Evolutionary conservation across 2,797 vertebrate genomes (phyloP), one percentile per base, ranked within the genome.

Genomic region (Pachyuromys duprasi): DNA sequence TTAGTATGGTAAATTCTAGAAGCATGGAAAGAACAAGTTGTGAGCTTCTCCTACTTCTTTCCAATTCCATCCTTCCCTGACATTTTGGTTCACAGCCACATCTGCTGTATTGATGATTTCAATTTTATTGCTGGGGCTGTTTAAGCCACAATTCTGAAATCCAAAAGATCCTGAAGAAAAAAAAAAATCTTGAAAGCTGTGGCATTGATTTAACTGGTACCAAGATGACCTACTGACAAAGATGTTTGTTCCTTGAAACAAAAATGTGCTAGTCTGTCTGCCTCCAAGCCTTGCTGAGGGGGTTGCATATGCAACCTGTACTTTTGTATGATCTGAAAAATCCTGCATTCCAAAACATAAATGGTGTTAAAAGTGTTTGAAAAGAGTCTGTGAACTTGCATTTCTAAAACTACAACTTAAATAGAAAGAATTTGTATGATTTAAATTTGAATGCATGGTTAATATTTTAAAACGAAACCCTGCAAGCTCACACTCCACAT

Each of bases 141-240:
- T 74, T 84, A 76, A 91, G 14, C 53, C 31, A 31, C 28, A 42
- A 84, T 82, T 95, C 83, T 96, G 90, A 96, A 96, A 94, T 78
- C 28, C 17, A 81, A 96, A 26, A 57, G 67, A 33, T 53, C 78
- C 82, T 80, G 31, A 89, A 86, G 91, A 75, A n/a, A 49, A 63
- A 49, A 63, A 62, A 39, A 65, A 67, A 28, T 49, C 49, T 18
- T 60, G 24, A 92, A 83, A 95, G 17, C 42, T 24, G 72, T 83
- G 84, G 91, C 36, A 70, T 1, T 76, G 75, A 94, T 55, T 87
- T 69, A 83, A 1, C 0, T 20, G 22, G 45, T 69, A 45, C n/a
- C 62, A 91, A 95, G 39, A 33, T 78, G 78, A 93, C 13, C 18
- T 67, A 72, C 2, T 92, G 55, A 96, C 28, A 4, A 9, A 26